These are phyloP conservation scores for Tapera naevia DNA, from an alignment of 2,797 vertebrate species.

Conservation along the genomic window DNA sequence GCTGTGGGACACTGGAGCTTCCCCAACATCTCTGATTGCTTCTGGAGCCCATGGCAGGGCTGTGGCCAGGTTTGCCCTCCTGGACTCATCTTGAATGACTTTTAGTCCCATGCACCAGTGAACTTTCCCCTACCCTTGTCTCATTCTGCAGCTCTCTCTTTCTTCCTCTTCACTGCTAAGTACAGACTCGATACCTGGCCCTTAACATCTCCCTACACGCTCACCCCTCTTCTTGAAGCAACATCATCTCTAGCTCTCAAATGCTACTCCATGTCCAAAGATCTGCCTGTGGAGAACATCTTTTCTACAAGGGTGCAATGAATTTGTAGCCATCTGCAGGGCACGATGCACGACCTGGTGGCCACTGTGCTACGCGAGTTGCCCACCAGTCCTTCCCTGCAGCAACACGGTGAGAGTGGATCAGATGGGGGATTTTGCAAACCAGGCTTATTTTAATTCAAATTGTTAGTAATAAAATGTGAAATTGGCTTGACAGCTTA, in stretches of 20 bases:
- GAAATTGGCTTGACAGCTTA: background rate
- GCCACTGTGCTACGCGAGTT: too few species aligned
- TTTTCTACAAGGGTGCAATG: background rate
- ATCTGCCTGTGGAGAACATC: background rate
- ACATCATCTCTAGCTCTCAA: background rate
- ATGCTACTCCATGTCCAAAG: background rate
- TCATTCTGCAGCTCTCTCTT: background rate
- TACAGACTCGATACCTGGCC: background rate
- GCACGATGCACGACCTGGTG: fast-evolving
- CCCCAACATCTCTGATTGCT: background rate
- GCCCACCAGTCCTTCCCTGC: background rate
- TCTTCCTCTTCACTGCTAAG: background rate
- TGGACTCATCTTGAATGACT: background rate
- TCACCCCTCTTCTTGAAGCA: fast-evolving
- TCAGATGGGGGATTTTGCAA: background rate
- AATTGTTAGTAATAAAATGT: background rate
- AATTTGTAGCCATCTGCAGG: background rate
- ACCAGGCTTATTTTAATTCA: background rate
- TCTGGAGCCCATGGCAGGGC: background rate
- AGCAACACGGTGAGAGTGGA: background rate
- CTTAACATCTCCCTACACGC: background rate
- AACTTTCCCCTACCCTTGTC: background rate
- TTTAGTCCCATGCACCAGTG: fast-evolving
- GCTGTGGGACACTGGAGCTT: background rate
- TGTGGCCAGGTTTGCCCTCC: background rate